Evolutionary conservation across 2,797 vertebrate species (phyloP), one percentile per base, ranked within the genome.

Genomic region (Microctenopoma steveboyesi): DNA sequence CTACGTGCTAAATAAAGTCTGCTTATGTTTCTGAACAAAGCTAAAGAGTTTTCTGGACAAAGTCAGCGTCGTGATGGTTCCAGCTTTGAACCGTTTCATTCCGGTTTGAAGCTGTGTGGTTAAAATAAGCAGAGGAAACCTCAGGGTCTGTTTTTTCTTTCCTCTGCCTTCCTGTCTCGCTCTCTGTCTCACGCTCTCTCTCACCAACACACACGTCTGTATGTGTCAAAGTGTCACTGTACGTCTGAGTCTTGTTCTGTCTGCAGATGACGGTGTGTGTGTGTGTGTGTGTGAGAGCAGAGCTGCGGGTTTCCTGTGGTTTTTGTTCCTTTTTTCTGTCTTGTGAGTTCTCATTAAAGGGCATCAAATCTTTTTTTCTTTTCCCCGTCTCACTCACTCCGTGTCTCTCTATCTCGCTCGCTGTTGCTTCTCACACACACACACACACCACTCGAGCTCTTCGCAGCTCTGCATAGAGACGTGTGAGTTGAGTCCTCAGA

Each of bases 341-440:
- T 39, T 59, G 22, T 55, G 49, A 28, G 7, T 35, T 28, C 57
- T 81, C 58, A 67, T 76, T 78, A 71, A 64, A 71, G 65, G 35
- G 39, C 51, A 42, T 69, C 18, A 56, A 37, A 9, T 39, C 6
- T 33, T 6, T 7, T 45, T 22, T 18, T 30, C 22, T n/a, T 22
- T 39, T 42, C 5, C 9, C n/a, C 6, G 6, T 11, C 6, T 37
- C 37, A 37, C 37, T 37, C 8, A 33, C 30, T 33, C 30, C 7
- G 4, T 33, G 30, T 37, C 8, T 37, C 9, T 37, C 37, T 37
- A 3, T 37, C 37, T 37, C 3, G 2, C 37, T 37, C 37, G 10
- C 37, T 37, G 37, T 10, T 46, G 35, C n/a, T 7, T 18, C 7
- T 55, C 51, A 50, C 47, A 37, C 37, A 50, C 37, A 28, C 46